Evolutionary conservation across 2,113 vertebrate genomes (phyloP).

Genomic region (Oryzias javanicus): DNA sequence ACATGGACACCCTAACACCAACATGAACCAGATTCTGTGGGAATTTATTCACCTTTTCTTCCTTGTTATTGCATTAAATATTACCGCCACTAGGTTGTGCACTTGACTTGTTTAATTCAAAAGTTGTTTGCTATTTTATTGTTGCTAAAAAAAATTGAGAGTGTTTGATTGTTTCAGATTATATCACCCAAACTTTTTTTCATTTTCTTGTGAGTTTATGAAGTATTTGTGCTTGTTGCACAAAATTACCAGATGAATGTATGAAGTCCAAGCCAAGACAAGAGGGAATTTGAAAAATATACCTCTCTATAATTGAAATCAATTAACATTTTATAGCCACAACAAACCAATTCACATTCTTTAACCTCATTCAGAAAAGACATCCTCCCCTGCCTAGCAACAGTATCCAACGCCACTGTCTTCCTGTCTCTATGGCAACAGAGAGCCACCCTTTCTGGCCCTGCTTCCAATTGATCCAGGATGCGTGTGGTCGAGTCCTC

Average conservation of each 20-base stretch:
- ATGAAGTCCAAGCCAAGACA: too few relatives aligned
- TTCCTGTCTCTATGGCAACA: constrained; percentile 79
- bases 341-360: constrained; percentile 30
- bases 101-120: not conserved
- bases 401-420: constrained; percentile 75
- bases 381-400: constrained; percentile 68
- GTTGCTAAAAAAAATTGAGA: not conserved
- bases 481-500: constrained; percentile 31
- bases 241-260: not conserved
- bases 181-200: not conserved
- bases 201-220: not conserved
- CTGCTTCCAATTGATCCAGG: constrained; percentile 51
- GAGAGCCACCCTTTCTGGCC: constrained; percentile 54
- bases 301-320: not conserved
- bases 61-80: constrained; percentile 18
- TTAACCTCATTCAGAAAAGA: constrained; percentile 32
- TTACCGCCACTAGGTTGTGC: constrained; percentile 14
- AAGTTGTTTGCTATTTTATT: not conserved
- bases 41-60: not conserved
- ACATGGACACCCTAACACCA: too few relatives aligned
- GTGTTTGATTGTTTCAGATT: not conserved
- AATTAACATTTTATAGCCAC: constrained; percentile 37
- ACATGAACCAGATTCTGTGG: too few relatives aligned
- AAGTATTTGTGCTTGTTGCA: not conserved
- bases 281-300: too few relatives aligned